These are phyloP conservation scores for Atrichornis clamosus DNA, from an alignment of 2,113 vertebrate genomes.

Conservation along the genomic window DNA sequence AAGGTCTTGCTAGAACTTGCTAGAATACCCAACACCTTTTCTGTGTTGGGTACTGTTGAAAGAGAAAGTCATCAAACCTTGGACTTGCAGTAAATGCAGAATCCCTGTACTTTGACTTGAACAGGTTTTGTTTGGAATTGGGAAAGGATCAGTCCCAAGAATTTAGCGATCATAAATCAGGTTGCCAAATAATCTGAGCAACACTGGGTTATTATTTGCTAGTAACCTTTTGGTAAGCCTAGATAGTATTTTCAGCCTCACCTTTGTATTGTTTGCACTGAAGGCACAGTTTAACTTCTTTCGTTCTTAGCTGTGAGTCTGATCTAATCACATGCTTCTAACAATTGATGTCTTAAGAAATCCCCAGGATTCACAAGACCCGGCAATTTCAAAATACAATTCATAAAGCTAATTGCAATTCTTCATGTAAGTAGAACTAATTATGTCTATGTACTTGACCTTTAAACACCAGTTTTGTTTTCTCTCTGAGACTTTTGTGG, in stretches of 20 bases:
- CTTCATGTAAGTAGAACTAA: constrained; percentile 28
- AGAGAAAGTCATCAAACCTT: neutral
- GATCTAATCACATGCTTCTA: neutral
- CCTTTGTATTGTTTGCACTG: neutral
- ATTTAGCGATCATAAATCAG: neutral
- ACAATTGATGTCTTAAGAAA: neutral
- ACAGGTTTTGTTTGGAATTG: neutral
- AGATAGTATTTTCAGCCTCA: neutral
- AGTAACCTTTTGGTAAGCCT: neutral
- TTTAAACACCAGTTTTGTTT: constrained; percentile 51
- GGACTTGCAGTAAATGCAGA: neutral
- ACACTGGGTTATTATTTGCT: neutral
- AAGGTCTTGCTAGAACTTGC: neutral
- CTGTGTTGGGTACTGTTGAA: neutral
- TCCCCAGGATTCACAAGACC: neutral
- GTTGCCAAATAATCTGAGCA: neutral
- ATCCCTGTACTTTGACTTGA: neutral
- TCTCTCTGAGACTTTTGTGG: constrained; percentile 27
- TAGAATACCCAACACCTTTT: neutral
- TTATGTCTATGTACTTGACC: neutral
- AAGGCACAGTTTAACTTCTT: neutral
- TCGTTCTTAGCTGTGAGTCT: neutral
- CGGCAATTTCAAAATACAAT: constrained; percentile 33
- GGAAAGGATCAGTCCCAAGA: neutral
- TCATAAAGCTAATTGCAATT: constrained; percentile 45